Evolutionary conservation across 1,140 invertebrate species (phyloP).

Genomic region (Chironomus tepperi): DNA sequence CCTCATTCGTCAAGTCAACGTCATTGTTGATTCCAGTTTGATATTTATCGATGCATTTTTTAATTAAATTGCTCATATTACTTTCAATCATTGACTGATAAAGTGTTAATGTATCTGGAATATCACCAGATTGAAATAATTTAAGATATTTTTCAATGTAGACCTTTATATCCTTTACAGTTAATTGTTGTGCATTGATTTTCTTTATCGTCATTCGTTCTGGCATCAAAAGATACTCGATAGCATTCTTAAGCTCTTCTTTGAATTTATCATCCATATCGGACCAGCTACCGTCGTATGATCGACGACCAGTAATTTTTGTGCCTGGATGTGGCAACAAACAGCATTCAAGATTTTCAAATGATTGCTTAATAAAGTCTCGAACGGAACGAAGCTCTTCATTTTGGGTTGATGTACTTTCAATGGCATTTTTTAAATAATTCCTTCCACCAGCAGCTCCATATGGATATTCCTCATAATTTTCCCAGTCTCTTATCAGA

Average conservation of each 20-base stretch:
- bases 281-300: not conserved
- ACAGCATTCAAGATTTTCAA: not conserved
- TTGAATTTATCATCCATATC: not conserved
- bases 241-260: not conserved
- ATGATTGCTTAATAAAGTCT: not conserved
- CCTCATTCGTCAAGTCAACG: not conserved
- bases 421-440: no score
- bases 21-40: not conserved
- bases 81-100: not conserved
- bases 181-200: not conserved
- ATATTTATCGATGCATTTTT: not conserved
- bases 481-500: slow-evolving; percentile 45
- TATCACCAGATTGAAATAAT: not conserved
- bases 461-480: not conserved
- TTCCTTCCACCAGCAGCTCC: not conserved
- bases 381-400: not conserved
- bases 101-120: not conserved
- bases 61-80: not conserved
- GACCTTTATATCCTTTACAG: not conserved
- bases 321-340: not conserved
- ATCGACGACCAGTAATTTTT: not conserved
- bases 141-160: no score
- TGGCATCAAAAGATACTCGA: not conserved
- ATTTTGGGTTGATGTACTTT: not conserved
- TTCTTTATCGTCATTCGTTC: no score